Base-by-base conservation (phyloP, 1,140 invertebrate genomes). In the Drosophila prosaltans region DNA sequence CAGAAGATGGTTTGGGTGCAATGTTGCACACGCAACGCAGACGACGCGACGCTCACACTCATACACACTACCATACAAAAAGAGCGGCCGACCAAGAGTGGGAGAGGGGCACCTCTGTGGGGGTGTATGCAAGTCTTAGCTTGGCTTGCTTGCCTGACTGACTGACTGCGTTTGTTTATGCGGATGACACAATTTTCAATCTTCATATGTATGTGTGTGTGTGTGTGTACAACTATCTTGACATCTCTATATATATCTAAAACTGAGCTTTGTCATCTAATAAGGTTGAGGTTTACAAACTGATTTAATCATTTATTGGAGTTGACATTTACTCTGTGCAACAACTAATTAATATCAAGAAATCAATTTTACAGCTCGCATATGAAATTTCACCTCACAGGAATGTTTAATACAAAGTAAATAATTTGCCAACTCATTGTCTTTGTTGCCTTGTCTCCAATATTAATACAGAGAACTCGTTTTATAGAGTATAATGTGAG, bases 121-220 rank as follows among this genome's bases (percentile, higher is more conserved):
- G 21, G 45, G 39, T 51, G 45, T 51, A 24, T 26, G 45, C 21
- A 39, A 36, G 65, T 41, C 21, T 36, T 21, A 59, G 39, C 55
- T 65, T 48, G 57, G 67, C 55, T 69, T 72, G 54, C 32, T 36
- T 36, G 32, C 32, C 32, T 79, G 70, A 59, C 62, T 65, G 63
- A 78, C 63, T 55, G 70, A 77, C 74, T 70, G 69, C 65, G 78
- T 83, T 86, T 88, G 84, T 74, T 80, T 83, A 83, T 57, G 69
- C 70, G 71, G 81, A 65, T 88, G 83, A 89, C 83, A 88, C 84
- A 88, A 88, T 88, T 88, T 74, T 89, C 74, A 79, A 79, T 70
- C 66, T 66, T 11, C 51, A 24, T 69, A 64, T 65, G 24, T 65
- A 9, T 71, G 21, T 45, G 55, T 8, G 39, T 32, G 60, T 32